Evolutionary conservation across 1,140 invertebrate genomes (phyloP).

Genomic region (Eueides isabella): DNA sequence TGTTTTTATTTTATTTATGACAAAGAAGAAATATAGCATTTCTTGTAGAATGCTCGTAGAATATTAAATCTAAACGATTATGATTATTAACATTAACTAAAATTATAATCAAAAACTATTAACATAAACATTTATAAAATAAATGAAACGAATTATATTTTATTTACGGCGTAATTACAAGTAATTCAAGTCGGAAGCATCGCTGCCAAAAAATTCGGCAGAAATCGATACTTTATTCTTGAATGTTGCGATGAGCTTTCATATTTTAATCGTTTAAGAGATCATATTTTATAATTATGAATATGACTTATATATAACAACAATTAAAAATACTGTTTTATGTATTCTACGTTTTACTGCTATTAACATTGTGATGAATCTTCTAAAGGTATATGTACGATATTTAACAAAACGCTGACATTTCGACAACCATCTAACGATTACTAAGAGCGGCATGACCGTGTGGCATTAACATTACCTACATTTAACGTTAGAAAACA

Average conservation of each 20-base stretch:
- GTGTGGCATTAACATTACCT: conserved; percentile 64
- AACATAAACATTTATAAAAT: neutral
- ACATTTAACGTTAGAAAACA: conserved; percentile 54
- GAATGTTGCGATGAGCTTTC: neutral
- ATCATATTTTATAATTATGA: neutral
- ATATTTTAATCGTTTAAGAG: neutral
- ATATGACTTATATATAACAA: neutral
- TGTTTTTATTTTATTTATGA: too few relatives aligned
- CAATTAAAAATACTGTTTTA: conserved; percentile 18
- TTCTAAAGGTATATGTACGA: conserved; percentile 49
- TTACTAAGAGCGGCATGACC: conserved; percentile 55
- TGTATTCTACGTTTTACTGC: conserved; percentile 26
- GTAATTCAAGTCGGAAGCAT: neutral
- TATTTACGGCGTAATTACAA: neutral
- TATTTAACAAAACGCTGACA: conserved; percentile 64
- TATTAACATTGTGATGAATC: conserved; percentile 44
- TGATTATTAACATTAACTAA: too few relatives aligned
- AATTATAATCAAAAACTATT: too few relatives aligned
- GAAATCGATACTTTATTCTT: too few relatives aligned
- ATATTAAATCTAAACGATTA: too few relatives aligned
- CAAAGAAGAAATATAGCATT: too few relatives aligned
- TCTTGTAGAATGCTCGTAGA: too few relatives aligned
- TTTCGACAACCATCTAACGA: conserved; percentile 56
- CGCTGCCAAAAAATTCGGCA: neutral
- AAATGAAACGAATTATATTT: neutral